A percentile compares a stretch with the other conserved stretches of the same genome.
Evolutionary conservation across 2,888 invertebrate species (phyloP).

Genomic region (Tetragonisca angustula): DNA sequence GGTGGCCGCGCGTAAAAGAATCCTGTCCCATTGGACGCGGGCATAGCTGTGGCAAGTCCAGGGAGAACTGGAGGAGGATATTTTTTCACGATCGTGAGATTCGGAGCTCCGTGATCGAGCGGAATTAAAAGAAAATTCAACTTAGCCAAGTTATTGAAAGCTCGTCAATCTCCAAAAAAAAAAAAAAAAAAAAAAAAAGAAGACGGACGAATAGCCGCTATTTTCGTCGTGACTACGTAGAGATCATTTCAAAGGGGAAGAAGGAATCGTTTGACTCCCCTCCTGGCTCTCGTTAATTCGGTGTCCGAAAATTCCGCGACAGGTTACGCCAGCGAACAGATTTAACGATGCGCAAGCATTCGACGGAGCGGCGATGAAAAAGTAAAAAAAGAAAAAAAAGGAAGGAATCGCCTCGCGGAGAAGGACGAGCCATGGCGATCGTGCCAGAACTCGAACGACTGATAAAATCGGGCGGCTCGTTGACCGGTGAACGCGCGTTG

Average conservation of each 20-base stretch:
- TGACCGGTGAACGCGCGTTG: slow-evolving; percentile 11
- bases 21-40: background rate
- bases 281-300: slow-evolving; percentile 35
- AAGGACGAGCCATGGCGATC: slow-evolving; percentile 23
- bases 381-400: no score
- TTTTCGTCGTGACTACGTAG: no score
- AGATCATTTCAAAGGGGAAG: background rate
- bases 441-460: slow-evolving; percentile 65
- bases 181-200: background rate
- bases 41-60: background rate
- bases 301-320: slow-evolving; percentile 51
- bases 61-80: fast-evolving
- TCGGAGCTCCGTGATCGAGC: fast-evolving
- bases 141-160: background rate
- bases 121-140: fast-evolving
- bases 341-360: slow-evolving; percentile 50
- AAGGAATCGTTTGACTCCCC: slow-evolving; percentile 9
- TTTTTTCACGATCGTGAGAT: background rate
- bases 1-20: background rate
- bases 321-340: slow-evolving; percentile 52
- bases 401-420: background rate
- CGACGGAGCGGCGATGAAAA: background rate
- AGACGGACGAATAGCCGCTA: no score
- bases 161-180: no score
- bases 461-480: slow-evolving; percentile 52